phyloP scores from a whole-genome alignment of 2,797 vertebrate genomes.

The Loris lydekkerianus region DNA sequence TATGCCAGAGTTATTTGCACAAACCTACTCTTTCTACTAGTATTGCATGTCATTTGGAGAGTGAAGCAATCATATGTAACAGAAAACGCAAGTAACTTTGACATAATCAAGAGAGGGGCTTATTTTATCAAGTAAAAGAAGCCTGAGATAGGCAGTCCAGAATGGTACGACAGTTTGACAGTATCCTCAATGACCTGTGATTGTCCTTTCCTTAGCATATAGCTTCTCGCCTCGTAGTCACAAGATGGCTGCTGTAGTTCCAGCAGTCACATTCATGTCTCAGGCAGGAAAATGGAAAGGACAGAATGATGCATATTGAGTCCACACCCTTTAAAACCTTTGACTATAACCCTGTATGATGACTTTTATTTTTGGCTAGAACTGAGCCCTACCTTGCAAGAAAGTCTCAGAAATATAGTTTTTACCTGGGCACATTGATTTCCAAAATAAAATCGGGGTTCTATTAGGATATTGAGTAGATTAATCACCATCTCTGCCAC shows the following conservation, averaged over 20 bases:
- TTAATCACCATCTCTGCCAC: background rate
- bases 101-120: background rate
- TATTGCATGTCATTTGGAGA: background rate
- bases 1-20: background rate
- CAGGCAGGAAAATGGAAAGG: background rate
- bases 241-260: background rate
- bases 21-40: background rate
- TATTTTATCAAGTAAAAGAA: background rate
- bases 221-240: background rate
- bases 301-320: background rate
- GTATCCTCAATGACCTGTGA: background rate
- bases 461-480: background rate
- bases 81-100: background rate
- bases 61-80: background rate
- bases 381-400: background rate
- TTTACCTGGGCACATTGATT: background rate
- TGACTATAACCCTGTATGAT: background rate
- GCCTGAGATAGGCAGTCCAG: background rate
- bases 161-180: background rate
- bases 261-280: background rate
- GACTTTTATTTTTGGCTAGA: constrained; percentile 34
- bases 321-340: background rate
- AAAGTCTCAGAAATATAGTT: background rate
- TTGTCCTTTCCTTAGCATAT: background rate
- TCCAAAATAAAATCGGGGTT: background rate